Conservation (phyloP, 2,113 vertebrate species). For the Sinocyclocheilus anshuiensis region DNA sequence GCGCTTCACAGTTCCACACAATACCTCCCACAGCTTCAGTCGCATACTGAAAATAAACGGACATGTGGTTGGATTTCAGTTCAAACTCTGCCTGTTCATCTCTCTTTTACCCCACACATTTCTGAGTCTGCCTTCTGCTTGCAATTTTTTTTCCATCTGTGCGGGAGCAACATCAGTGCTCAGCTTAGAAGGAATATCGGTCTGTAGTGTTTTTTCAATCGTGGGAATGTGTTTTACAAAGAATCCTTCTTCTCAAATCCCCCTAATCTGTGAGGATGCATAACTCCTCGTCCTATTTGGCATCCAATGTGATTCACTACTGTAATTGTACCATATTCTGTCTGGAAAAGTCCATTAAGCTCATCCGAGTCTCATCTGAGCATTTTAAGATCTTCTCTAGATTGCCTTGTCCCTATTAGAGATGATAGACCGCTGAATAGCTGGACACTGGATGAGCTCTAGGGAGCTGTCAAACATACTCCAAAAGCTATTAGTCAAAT, state of each 20-base stretch:
- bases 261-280: neutral
- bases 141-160: neutral
- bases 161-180: neutral
- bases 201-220: neutral
- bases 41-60: neutral
- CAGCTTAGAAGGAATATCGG: neutral
- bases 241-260: constrained; percentile 21
- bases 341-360: constrained; percentile 49
- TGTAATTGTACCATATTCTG: constrained; percentile 51
- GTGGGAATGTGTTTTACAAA: neutral
- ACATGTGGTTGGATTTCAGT: neutral
- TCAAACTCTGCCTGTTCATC: neutral
- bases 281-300: constrained; percentile 27
- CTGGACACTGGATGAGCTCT: constrained; percentile 47
- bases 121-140: neutral
- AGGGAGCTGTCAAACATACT: constrained; percentile 57
- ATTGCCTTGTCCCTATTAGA: constrained; percentile 57
- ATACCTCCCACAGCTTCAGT: neutral
- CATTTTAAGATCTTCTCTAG: constrained; percentile 39
- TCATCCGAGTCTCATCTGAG: constrained; percentile 40
- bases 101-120: neutral
- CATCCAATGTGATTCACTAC: constrained; percentile 36
- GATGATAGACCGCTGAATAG: constrained; percentile 54
- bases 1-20: no score
- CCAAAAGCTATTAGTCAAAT: constrained; percentile 60